Conservation (phyloP, 2,797 vertebrate genomes). For the Eulemur coronatus region DNA sequence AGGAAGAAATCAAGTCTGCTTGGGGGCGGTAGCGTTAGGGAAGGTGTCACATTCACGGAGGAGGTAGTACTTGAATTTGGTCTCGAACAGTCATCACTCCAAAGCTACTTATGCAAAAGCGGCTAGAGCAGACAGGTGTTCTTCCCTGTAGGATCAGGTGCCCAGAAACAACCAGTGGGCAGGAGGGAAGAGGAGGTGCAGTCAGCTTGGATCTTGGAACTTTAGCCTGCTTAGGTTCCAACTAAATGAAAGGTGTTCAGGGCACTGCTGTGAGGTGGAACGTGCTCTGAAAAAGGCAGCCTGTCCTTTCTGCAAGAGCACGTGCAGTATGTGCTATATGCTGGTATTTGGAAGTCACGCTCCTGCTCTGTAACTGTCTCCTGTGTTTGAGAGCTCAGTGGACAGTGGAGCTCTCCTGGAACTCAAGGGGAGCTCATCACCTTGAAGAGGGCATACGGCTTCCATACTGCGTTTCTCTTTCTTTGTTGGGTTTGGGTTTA, state of each 20-base stretch:
- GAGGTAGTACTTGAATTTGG: background rate
- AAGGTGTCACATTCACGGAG: background rate
- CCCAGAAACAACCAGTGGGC: background rate
- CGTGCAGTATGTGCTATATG: accelerated
- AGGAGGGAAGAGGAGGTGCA: background rate
- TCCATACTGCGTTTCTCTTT: background rate
- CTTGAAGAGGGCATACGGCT: background rate
- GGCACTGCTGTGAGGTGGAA: background rate
- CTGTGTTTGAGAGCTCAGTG: background rate
- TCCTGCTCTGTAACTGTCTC: background rate
- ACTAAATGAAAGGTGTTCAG: background rate
- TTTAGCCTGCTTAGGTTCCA: background rate
- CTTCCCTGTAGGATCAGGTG: background rate
- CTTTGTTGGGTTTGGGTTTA: background rate
- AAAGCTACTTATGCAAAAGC: background rate
- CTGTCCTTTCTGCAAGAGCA: accelerated
- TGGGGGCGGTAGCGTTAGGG: background rate
- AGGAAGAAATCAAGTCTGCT: background rate
- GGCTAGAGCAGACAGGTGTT: background rate
- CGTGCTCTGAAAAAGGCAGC: background rate
- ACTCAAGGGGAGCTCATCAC: background rate
- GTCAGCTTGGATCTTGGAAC: background rate
- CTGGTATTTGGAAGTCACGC: background rate
- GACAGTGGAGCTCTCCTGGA: background rate
- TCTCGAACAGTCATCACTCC: background rate